Conservation (phyloP, 1,140 invertebrate genomes). For the Andricus grossulariae region DNA sequence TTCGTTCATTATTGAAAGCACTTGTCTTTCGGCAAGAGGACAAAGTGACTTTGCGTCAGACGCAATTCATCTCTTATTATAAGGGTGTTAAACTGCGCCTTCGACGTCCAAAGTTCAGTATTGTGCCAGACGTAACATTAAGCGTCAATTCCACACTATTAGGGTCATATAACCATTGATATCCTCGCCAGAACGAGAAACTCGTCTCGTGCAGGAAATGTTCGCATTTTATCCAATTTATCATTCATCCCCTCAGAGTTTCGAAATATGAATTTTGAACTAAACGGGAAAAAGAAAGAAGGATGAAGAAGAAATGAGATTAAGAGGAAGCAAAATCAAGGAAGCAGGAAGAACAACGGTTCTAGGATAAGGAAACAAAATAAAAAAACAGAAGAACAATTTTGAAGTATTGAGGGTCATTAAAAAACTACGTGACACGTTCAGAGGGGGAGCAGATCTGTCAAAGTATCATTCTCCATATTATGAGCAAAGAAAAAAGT, state of each 20-base stretch:
- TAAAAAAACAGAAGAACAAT: no score
- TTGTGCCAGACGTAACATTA: background rate
- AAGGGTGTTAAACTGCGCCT: slow-evolving; percentile 11
- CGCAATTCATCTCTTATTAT: slow-evolving; percentile 20
- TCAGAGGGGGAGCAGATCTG: no score
- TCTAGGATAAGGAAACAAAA: no score
- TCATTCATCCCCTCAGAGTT: slow-evolving; percentile 1
- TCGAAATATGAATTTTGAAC: background rate
- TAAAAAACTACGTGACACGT: no score
- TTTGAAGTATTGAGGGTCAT: no score
- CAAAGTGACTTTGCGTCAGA: slow-evolving; percentile 31
- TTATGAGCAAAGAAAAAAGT: no score
- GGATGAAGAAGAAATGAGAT: no score
- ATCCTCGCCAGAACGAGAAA: slow-evolving; percentile 26
- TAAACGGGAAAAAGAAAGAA: no score
- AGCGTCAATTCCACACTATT: slow-evolving; percentile 26
- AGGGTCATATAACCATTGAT: slow-evolving; percentile 25
- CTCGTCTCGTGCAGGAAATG: slow-evolving; percentile 1
- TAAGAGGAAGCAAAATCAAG: no score
- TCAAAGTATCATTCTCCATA: no score
- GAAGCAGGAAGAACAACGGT: no score
- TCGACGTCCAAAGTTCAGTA: slow-evolving; percentile 15
- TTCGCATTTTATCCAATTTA: background rate
- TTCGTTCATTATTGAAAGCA: background rate
- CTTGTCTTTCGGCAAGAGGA: background rate